Base-by-base conservation (phyloP, 2,113 vertebrate genomes). In the Elephas maximus region DNA sequence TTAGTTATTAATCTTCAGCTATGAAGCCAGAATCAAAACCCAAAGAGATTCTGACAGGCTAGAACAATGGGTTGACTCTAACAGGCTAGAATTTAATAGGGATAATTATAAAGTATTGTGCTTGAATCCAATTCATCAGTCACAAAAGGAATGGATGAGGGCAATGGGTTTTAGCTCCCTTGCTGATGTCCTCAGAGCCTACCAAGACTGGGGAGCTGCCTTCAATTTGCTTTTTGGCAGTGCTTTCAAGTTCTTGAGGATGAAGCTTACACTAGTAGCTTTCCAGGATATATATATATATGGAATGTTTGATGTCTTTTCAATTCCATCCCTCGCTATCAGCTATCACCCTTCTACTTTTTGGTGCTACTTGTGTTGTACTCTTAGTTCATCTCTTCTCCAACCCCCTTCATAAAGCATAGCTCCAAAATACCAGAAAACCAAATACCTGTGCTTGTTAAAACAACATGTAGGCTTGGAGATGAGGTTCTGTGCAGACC, bases 71-170 rank as follows among this genome's bases (percentile, higher is more conserved):
- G 28, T 21, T 44, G 24, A 90, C 4, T 12, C 60, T 78, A 53
- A 78, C 0, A 45, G 74, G 71, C n/a, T 45, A 67, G 45, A 73
- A 57, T 67, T 83, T 83, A 71, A 63, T 0, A 88, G 78, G 85
- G 33, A 81, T 74, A 77, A 74, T 88, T 30, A 88, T 15, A n/a
- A 93, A 85, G 51, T 28, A 57, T n/a, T 67, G 12, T 7, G n/a
- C 41, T 96, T 44, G 51, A 69, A 91, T 80, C 60, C 65, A 57
- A 69, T 53, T 67, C 94, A 84, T 77, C 45, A 90, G 71, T 24
- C 91, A 88, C 48, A 81, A 60, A 91, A 88, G 81, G 74, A 73
- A 65, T 0, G 30, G n/a, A 84, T 9, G 45, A 37, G 69, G 21
- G 60, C 28, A 23, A 2, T 24, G 33, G 18, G 24, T 57, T 77